Percentiles rank a stretch among this genome's conserved stretches.
phyloP scores from a whole-genome alignment of 64 coral and sea anemone species.

The Montipora capricornis region DNA sequence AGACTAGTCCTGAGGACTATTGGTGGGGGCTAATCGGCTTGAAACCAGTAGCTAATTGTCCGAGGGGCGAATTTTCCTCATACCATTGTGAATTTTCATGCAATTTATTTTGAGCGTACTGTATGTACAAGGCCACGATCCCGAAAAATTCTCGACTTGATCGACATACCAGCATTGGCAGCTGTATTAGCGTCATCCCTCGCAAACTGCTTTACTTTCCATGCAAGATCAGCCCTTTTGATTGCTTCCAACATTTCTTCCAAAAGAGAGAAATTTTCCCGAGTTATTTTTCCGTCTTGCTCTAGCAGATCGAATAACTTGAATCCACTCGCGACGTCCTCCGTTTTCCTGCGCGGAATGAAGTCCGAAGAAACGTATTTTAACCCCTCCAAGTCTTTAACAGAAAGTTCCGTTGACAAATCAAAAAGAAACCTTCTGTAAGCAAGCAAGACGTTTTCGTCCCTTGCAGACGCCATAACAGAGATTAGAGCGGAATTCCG shows the following conservation, averaged over 20 bases:
- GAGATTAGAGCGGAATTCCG: no score
- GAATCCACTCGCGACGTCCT: background rate
- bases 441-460: background rate
- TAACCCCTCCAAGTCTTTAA: background rate
- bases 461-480: background rate
- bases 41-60: no score
- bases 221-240: background rate
- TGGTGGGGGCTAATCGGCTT: no score
- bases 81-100: no score
- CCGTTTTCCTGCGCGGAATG: background rate
- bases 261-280: background rate
- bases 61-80: no score
- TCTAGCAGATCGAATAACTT: background rate
- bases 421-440: slow-evolving; percentile 5
- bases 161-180: no score
- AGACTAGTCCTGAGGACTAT: no score
- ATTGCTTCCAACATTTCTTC: background rate
- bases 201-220: background rate
- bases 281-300: background rate
- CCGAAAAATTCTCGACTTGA: no score
- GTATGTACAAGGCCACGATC: no score
- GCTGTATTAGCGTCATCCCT: no score
- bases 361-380: background rate
- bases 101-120: no score
- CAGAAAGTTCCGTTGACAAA: background rate